Conservation (phyloP, 1,140 invertebrate genomes). For the Drosophila pallidifrons region DNA sequence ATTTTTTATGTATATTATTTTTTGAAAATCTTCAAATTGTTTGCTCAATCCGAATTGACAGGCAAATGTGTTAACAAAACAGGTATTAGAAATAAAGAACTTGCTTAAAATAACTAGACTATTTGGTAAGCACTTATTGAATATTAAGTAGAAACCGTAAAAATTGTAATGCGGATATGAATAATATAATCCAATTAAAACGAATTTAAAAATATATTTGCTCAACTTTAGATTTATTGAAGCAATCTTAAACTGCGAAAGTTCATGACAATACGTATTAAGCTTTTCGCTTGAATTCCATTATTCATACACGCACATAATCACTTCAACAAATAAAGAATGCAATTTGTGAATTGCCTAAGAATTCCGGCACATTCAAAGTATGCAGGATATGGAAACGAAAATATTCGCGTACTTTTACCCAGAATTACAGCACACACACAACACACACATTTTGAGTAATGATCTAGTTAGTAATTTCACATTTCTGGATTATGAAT, state of each 20-base stretch:
- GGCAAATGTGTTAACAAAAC: slow-evolving; percentile 39
- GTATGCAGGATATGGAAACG: neutral
- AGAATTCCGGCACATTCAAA: slow-evolving; percentile 50
- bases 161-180: neutral
- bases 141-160: neutral
- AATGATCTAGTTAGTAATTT: slow-evolving; percentile 43
- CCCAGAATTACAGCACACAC: slow-evolving; percentile 20
- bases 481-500: slow-evolving; percentile 62
- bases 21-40: slow-evolving; percentile 25
- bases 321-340: neutral
- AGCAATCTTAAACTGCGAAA: neutral
- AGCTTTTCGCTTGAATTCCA: neutral
- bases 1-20: slow-evolving; percentile 5
- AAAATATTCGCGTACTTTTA: neutral
- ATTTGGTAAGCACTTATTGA: neutral
- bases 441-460: slow-evolving; percentile 27
- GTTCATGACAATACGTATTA: neutral
- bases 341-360: slow-evolving; percentile 10
- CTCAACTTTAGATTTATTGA: neutral
- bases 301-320: neutral
- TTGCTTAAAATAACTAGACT: neutral
- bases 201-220: neutral
- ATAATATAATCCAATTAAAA: neutral
- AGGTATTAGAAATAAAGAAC: neutral
- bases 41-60: slow-evolving; percentile 39